phyloP scores from a whole-genome alignment of 2,113 vertebrate genomes.

The Mesoclemmys tuberculata region DNA sequence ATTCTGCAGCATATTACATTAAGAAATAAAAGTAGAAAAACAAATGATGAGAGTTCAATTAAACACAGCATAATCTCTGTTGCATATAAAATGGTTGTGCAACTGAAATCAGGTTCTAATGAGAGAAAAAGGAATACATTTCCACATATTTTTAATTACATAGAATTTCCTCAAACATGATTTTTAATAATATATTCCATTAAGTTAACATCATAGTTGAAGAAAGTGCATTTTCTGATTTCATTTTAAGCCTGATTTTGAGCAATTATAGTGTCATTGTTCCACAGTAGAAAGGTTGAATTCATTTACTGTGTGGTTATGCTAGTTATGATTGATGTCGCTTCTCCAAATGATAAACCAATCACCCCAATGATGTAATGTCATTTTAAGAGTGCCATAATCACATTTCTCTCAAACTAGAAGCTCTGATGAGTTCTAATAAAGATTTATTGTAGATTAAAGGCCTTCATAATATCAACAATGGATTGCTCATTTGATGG shows the following conservation, averaged over 20 bases:
- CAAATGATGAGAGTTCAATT: conserved; percentile 78
- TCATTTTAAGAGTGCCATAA: conserved; percentile 99
- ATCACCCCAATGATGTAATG: conserved; percentile 99
- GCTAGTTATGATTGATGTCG: conserved; percentile 97
- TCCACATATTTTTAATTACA: conserved; percentile 84
- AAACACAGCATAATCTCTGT: conserved; percentile 75
- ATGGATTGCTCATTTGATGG: conserved; percentile 96
- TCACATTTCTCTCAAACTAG: conserved; percentile 96
- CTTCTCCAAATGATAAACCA: conserved; percentile 98
- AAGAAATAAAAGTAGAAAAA: conserved; percentile 78
- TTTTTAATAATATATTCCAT: conserved; percentile 87
- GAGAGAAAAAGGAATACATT: conserved; percentile 78
- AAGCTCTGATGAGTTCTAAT: conserved; percentile 96
- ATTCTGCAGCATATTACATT: conserved; percentile 76
- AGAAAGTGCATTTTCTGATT: conserved; percentile 84
- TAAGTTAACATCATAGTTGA: conserved; percentile 84
- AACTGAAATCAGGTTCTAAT: conserved; percentile 74
- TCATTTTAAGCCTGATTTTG: conserved; percentile 86
- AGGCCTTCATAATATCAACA: conserved; percentile 96
- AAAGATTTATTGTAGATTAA: conserved; percentile 99
- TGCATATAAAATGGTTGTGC: conserved; percentile 65
- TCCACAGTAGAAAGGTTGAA: conserved; percentile 89
- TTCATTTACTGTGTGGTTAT: conserved; percentile 95
- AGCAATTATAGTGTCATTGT: conserved; percentile 95
- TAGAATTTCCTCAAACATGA: conserved; percentile 80